Evolutionary conservation across 2,797 vertebrate species (phyloP).

Genomic region (Hipposideros larvatus): DNA sequence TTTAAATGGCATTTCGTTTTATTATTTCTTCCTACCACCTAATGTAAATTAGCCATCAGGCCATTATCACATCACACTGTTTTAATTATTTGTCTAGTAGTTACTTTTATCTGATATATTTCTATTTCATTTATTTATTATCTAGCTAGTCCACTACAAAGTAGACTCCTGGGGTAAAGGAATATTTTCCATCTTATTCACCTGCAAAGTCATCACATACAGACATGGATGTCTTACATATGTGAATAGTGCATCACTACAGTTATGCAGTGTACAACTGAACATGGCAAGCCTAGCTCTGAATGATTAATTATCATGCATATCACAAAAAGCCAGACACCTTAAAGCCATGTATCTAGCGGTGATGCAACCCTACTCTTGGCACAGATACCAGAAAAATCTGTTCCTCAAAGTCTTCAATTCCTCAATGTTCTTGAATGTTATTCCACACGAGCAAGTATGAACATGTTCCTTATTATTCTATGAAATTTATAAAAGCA

Average conservation of each 20-base stretch:
- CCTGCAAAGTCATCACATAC: no score
- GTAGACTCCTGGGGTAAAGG: background rate
- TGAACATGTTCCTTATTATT: background rate
- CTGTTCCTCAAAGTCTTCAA: background rate
- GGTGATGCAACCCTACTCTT: background rate
- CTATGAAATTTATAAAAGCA: background rate
- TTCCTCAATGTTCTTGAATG: background rate
- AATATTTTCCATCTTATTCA: background rate
- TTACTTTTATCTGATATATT: background rate
- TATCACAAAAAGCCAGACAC: background rate
- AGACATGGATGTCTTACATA: no score
- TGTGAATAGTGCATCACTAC: background rate
- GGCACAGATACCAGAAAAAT: background rate
- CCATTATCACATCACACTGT: background rate
- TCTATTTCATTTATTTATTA: background rate
- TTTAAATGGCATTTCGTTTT: background rate
- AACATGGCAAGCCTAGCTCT: background rate
- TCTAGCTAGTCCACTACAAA: background rate
- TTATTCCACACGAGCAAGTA: background rate
- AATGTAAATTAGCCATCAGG: background rate
- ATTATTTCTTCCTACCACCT: constrained; percentile 1
- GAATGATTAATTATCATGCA: background rate
- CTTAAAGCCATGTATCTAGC: background rate
- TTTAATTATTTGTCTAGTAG: background rate
- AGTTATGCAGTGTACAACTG: background rate